Percentiles rank a stretch among this genome's conserved stretches.
phyloP scores from a whole-genome alignment of 2,113 vertebrate species.

The human (Homo sapiens) region GRCh38 chr20:51532501-51533000 shows the following conservation, averaged over 20 bases:
- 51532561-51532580: not conserved
- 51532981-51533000: not conserved
- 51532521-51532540: not conserved
- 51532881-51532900: not conserved
- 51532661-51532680: not conserved
- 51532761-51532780: conserved; percentile 70
- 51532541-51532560: not conserved
- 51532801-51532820: not conserved
- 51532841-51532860: not conserved
- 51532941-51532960: not conserved
- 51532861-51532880: not conserved
- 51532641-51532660: not conserved
- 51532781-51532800: conserved; percentile 64
- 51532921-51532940: fast-evolving
- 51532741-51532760: not conserved
- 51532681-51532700: not conserved
- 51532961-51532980: not conserved
- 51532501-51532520: not conserved
- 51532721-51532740: not conserved
- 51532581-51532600: fast-evolving
- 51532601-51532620: not conserved
- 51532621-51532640: not conserved
- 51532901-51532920: fast-evolving
- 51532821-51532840: not conserved
- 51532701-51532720: not conserved